A percentile compares a stretch with the other conserved stretches of the same genome.
Conservation (phyloP, 23 tunicate genomes). For the Botrylloides violaceus region DNA sequence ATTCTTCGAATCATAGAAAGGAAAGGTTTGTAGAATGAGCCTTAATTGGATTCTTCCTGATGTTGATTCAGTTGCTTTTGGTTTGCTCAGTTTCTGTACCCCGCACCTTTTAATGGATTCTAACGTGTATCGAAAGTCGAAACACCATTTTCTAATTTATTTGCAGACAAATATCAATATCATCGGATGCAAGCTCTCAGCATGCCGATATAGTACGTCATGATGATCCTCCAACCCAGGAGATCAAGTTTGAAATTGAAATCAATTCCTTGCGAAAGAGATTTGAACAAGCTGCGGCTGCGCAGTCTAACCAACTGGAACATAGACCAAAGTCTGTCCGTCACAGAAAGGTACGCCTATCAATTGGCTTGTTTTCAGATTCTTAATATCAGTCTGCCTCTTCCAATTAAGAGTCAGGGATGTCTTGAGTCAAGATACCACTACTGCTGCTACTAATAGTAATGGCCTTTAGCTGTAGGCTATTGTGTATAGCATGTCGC, state of each 20-base stretch:
- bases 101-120: background rate
- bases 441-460: no score
- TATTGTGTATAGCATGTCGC: no score
- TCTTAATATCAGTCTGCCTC: no score
- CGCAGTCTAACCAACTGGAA: background rate
- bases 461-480: no score
- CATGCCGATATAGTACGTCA: constrained; percentile 41
- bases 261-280: constrained; percentile 30
- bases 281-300: constrained; percentile 26
- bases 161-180: constrained; percentile 13
- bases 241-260: constrained; percentile 35
- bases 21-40: constrained; percentile 4
- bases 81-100: background rate
- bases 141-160: no score
- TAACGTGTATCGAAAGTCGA: background rate
- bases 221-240: constrained; percentile 24
- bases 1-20: constrained; percentile 1
- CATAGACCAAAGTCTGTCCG: background rate
- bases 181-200: background rate
- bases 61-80: background rate
- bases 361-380: no score
- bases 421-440: no score
- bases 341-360: background rate
- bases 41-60: no score
- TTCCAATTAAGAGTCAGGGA: no score